These are phyloP conservation scores for Arrhamphus sclerolepis DNA, from an alignment of 2,797 vertebrate genomes.

Conservation along the genomic window DNA sequence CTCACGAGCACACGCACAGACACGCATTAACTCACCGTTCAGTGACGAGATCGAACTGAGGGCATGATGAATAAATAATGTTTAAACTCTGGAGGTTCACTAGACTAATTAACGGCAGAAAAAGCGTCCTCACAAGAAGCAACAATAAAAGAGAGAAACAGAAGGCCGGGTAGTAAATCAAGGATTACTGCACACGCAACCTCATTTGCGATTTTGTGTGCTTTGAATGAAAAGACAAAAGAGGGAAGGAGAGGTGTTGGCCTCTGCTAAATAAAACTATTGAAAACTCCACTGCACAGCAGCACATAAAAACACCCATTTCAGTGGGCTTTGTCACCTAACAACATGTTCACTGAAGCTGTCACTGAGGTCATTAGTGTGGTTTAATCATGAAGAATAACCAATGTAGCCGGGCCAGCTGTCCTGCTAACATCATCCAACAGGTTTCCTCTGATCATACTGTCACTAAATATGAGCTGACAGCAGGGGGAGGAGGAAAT, in stretches of 20 bases:
- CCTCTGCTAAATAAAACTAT: conserved; percentile 62
- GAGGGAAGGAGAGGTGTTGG: conserved; percentile 48
- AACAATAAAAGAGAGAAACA: conserved; percentile 45
- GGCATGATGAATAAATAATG: conserved; percentile 72
- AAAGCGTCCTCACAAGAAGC: conserved; percentile 44
- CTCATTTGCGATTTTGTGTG: conserved; percentile 58
- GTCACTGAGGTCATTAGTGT: conserved; percentile 47
- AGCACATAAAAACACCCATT: conserved; percentile 28
- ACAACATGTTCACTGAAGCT: conserved; percentile 20
- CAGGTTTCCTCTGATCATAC: conserved; percentile 16
- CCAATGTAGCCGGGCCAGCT: conserved; percentile 54
- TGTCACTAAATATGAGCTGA: conserved; percentile 40
- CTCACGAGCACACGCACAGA: conserved; percentile 6
- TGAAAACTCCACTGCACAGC: conserved; percentile 50
- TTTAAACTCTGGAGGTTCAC: conserved; percentile 61
- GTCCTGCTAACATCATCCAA: conserved; percentile 50
- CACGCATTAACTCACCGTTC: conserved; percentile 27
- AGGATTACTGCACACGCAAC: conserved; percentile 28
- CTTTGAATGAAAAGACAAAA: conserved; percentile 51
- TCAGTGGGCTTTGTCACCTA: conserved; percentile 19
- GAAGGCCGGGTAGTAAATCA: conserved; percentile 42
- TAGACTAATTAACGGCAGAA: conserved; percentile 60
- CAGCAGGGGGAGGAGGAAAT: conserved; percentile 30
- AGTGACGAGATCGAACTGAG: conserved; percentile 51
- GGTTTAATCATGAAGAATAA: conserved; percentile 63